A percentile compares a stretch with the other conserved stretches of the same genome.
Evolutionary conservation across 2,113 vertebrate genomes (phyloP).

Genomic region (Saguinus imperator): DNA sequence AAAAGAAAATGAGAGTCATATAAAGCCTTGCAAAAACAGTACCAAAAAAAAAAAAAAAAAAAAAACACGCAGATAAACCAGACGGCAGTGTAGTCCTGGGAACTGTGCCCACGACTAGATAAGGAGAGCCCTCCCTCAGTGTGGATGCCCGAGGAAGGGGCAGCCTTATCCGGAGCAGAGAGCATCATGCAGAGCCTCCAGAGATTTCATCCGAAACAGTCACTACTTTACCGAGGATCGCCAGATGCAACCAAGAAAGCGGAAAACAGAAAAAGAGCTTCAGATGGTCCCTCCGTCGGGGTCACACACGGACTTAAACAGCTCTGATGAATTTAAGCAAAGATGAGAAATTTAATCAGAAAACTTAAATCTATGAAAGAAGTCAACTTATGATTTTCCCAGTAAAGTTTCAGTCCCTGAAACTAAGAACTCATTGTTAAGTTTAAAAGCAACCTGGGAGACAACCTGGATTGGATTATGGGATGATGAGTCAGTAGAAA

Average conservation of each 20-base stretch:
- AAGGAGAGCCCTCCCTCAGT: accelerated
- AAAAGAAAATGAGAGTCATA: background rate
- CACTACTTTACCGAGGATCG: background rate
- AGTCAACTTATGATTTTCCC: background rate
- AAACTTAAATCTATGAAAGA: background rate
- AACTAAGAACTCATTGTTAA: background rate
- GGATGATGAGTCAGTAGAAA: accelerated
- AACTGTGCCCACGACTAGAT: accelerated
- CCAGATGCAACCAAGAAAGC: background rate
- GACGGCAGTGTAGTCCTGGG: accelerated
- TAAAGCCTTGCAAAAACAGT: accelerated
- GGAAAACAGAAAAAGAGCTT: background rate
- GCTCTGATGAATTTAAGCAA: background rate
- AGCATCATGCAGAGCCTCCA: accelerated
- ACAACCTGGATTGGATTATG: background rate
- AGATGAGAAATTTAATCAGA: background rate
- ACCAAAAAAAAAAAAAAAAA: background rate
- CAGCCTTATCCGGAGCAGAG: background rate
- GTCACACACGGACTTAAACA: background rate
- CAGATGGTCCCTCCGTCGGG: accelerated
- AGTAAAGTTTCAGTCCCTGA: background rate
- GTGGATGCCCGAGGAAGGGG: accelerated
- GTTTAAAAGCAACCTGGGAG: background rate
- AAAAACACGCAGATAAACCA: too few species aligned
- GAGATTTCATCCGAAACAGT: accelerated